These are phyloP conservation scores for Amphibalanus amphitrite DNA, from an alignment of 1,140 invertebrate genomes.

Conservation along the genomic window DNA sequence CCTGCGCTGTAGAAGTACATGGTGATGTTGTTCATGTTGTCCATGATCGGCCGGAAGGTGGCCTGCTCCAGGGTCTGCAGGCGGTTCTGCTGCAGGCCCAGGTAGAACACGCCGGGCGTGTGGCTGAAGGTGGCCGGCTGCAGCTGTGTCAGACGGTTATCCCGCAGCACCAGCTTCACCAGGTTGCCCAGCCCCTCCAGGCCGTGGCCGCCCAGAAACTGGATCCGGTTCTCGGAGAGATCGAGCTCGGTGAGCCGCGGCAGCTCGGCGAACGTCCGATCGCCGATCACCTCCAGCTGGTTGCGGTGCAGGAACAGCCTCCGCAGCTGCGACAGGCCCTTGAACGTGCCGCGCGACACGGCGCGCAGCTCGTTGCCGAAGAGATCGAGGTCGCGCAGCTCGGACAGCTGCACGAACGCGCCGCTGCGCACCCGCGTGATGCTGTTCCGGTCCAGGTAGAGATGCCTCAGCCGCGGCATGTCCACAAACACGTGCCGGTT, in stretches of 20 bases:
- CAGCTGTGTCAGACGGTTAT: slow-evolving; percentile 48
- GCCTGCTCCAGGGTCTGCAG: slow-evolving; percentile 52
- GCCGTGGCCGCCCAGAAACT: slow-evolving; percentile 46
- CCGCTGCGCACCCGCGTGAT: slow-evolving; percentile 48
- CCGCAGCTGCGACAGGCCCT: slow-evolving; percentile 41
- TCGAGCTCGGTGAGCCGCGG: slow-evolving; percentile 47
- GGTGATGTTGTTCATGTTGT: slow-evolving; percentile 47
- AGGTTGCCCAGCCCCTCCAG: slow-evolving; percentile 48
- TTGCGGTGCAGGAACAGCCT: slow-evolving; percentile 49
- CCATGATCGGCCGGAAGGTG: slow-evolving; percentile 48
- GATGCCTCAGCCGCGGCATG: slow-evolving; percentile 42
- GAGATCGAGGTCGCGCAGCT: slow-evolving; percentile 46
- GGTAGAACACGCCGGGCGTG: slow-evolving; percentile 40
- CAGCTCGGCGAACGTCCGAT: slow-evolving; percentile 52
- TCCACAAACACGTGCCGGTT: slow-evolving; percentile 47
- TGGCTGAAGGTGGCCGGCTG: slow-evolving; percentile 43
- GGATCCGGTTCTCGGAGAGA: slow-evolving; percentile 48
- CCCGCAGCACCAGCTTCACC: slow-evolving; percentile 43
- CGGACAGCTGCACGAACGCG: slow-evolving; percentile 44
- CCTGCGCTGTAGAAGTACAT: slow-evolving; percentile 54
- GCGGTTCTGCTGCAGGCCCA: slow-evolving; percentile 51
- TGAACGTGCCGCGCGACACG: slow-evolving; percentile 47
- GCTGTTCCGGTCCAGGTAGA: slow-evolving; percentile 49
- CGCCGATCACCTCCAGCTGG: slow-evolving; percentile 46
- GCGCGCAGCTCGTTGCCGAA: slow-evolving; percentile 47